Conservation (phyloP, 2,888 invertebrate species). For the Drosophila meridionalis region DNA sequence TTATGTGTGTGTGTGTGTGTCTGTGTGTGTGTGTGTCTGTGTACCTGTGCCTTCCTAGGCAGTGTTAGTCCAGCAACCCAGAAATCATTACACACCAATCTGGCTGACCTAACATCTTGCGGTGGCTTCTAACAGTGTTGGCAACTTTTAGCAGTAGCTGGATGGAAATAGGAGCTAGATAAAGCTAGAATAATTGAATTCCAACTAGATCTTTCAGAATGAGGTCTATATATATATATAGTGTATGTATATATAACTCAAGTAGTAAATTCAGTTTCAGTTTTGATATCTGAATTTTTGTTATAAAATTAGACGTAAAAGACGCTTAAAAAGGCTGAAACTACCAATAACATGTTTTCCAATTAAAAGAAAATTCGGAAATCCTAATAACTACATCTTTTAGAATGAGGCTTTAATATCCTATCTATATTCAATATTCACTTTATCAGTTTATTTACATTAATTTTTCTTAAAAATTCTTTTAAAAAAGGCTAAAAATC, state of each 20-base stretch:
- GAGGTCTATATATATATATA: no score
- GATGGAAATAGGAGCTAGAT: neutral
- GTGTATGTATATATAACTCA: neutral
- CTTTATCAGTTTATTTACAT: no score
- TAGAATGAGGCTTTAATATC: no score
- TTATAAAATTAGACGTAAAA: neutral
- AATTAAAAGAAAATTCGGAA: no score
- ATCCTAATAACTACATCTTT: no score
- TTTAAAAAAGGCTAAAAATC: neutral
- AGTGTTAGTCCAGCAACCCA: neutral
- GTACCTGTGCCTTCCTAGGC: constrained; percentile 7
- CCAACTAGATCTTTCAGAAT: neutral
- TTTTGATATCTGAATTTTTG: neutral
- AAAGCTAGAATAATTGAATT: neutral
- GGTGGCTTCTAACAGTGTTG: constrained; percentile 25
- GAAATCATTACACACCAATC: constrained; percentile 22
- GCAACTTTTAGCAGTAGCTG: neutral
- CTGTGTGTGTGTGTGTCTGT: neutral
- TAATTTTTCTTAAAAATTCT: neutral
- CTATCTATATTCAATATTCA: no score
- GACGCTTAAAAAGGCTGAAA: no score
- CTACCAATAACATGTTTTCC: no score
- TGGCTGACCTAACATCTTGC: constrained; percentile 34
- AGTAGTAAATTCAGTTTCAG: neutral
- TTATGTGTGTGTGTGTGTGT: neutral